phyloP scores from a whole-genome alignment of 2,797 vertebrate genomes.

The Mormyrus proboscirostris region DNA sequence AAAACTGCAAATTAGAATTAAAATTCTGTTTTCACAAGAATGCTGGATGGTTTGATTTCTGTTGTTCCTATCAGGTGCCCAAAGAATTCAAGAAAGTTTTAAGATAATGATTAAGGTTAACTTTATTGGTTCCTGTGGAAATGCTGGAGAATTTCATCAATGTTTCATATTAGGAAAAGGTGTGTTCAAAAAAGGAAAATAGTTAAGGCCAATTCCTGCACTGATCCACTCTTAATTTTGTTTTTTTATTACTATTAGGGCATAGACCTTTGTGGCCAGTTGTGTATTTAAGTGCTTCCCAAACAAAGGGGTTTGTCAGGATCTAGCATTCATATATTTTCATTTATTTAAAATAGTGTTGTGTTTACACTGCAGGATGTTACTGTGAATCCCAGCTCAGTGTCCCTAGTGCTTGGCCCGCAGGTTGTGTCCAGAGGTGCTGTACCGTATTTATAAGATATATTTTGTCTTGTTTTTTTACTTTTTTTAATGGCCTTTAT shows the following conservation, averaged over 20 bases:
- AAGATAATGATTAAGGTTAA: neutral
- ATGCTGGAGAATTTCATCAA: neutral
- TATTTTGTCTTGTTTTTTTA: conserved; percentile 11
- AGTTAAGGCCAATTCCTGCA: neutral
- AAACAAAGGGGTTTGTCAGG: neutral
- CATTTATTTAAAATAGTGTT: neutral
- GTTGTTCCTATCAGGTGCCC: neutral
- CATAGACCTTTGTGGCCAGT: neutral
- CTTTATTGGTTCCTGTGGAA: neutral
- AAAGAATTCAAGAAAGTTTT: neutral
- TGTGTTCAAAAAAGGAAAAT: neutral
- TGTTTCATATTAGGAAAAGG: neutral
- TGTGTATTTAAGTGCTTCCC: neutral
- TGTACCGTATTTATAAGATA: neutral
- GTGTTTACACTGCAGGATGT: neutral
- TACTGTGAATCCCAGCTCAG: neutral
- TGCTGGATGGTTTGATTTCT: neutral
- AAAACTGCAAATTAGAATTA: neutral
- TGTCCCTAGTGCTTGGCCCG: neutral
- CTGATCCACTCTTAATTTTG: neutral
- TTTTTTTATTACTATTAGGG: neutral
- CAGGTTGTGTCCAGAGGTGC: neutral
- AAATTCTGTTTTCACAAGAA: neutral
- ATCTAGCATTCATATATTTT: neutral
- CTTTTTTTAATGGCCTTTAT: too few relatives aligned